These are phyloP conservation scores for Heterotis niloticus DNA, from an alignment of 2,113 vertebrate genomes.

Conservation along the genomic window DNA sequence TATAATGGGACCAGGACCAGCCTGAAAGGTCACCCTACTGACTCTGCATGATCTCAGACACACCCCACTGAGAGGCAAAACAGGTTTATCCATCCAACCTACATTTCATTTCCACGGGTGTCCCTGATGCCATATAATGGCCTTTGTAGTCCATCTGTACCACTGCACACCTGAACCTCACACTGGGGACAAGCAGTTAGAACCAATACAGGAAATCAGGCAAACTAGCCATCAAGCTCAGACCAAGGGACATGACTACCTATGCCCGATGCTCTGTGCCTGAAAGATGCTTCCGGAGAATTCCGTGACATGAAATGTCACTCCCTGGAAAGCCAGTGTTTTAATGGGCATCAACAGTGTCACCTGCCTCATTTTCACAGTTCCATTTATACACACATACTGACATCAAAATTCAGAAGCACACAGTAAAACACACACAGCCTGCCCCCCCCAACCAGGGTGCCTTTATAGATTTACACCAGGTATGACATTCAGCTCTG, in stretches of 20 bases:
- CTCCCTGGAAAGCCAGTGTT: not conserved
- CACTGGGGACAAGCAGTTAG: not conserved
- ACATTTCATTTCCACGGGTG: not conserved
- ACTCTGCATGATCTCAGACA: not conserved
- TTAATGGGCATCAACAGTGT: not conserved
- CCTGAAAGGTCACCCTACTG: slow-evolving; percentile 11
- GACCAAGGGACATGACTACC: not conserved
- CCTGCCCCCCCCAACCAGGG: no score
- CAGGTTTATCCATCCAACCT: not conserved
- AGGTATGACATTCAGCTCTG: no score
- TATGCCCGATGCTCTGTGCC: slow-evolving; percentile 2
- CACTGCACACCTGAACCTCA: slow-evolving; percentile 1
- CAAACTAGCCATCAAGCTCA: not conserved
- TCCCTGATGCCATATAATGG: not conserved
- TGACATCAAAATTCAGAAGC: no score
- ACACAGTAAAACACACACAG: no score
- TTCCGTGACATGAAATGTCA: not conserved
- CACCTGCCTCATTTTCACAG: no score
- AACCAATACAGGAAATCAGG: slow-evolving; percentile 10
- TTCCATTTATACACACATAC: no score
- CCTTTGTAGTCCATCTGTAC: no score
- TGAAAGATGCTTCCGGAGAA: not conserved
- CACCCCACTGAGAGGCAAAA: not conserved
- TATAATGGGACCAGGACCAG: not conserved
- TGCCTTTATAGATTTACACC: no score